Evolutionary conservation across 1,140 invertebrate genomes (phyloP).

Genomic region (Heliothis subflexa): DNA sequence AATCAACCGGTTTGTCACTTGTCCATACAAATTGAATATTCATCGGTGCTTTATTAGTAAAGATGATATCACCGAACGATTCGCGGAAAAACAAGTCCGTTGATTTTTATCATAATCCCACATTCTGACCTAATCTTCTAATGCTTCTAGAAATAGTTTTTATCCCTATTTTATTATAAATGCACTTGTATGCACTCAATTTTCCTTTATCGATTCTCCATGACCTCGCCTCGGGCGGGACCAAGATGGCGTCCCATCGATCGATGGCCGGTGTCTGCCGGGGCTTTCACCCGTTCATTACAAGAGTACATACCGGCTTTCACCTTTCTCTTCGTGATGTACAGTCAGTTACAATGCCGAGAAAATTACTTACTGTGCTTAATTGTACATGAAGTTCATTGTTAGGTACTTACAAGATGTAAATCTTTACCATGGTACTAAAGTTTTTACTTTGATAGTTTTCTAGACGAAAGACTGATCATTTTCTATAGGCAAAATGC

Average conservation of each 20-base stretch:
- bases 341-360: constrained; percentile 33
- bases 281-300: constrained; percentile 21
- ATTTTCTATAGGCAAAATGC: no score
- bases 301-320: constrained; percentile 44
- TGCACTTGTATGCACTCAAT: not conserved
- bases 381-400: not conserved
- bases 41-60: not conserved
- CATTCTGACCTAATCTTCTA: not conserved
- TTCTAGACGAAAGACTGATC: no score
- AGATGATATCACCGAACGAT: not conserved
- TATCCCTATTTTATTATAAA: not conserved
- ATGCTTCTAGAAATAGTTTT: not conserved
- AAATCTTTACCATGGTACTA: no score
- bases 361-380: not conserved
- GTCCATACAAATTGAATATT: not conserved
- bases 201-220: not conserved
- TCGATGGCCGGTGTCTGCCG: not conserved
- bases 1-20: not conserved
- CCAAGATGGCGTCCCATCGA: constrained; percentile 4
- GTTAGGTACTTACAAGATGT: no score
- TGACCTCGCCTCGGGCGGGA: not conserved
- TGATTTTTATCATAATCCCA: not conserved
- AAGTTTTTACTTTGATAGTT: no score
- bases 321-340: constrained; percentile 45
- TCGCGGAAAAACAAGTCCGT: not conserved